Conservation (phyloP, 2,888 invertebrate genomes). For the Lordiphosa andalusiaca region DNA sequence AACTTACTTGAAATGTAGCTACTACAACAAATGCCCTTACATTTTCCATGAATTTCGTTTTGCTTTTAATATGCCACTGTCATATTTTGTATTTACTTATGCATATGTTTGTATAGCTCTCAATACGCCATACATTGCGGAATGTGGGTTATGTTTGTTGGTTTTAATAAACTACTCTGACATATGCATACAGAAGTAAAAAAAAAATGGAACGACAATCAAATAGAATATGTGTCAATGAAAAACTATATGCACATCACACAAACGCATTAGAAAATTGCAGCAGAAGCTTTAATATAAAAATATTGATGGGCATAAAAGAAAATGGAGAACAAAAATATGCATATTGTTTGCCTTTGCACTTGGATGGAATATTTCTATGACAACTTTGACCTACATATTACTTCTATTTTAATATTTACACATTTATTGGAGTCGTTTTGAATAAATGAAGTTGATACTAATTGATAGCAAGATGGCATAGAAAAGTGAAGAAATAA, state of each 20-base stretch:
- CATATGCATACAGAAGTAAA: conserved; percentile 1
- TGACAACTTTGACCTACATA: conserved; percentile 23
- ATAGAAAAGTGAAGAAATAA: neutral
- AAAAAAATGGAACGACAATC: conserved; percentile 19
- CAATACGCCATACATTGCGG: conserved; percentile 32
- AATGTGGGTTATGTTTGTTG: conserved; percentile 31
- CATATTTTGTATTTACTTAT: neutral
- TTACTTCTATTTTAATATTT: conserved; percentile 1
- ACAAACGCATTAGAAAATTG: conserved; percentile 42
- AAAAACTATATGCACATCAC: conserved; percentile 20
- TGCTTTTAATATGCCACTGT: too few relatives aligned
- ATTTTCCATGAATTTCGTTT: too few relatives aligned
- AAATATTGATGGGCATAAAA: conserved; percentile 16
- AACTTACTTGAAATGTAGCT: too few relatives aligned
- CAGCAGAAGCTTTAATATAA: conserved; percentile 14
- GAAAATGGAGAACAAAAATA: neutral
- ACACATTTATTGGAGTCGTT: neutral
- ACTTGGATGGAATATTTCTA: conserved; percentile 4
- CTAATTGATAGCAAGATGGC: conserved; percentile 10
- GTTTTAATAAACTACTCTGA: conserved; percentile 39
- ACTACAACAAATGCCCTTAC: too few relatives aligned
- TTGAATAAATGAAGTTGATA: conserved; percentile 11
- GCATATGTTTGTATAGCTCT: conserved; percentile 12
- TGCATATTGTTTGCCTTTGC: conserved; percentile 9
- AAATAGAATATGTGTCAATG: conserved; percentile 36